Evolutionary conservation across 1,140 invertebrate genomes (phyloP).

Genomic region (Melanaphis sacchari): DNA sequence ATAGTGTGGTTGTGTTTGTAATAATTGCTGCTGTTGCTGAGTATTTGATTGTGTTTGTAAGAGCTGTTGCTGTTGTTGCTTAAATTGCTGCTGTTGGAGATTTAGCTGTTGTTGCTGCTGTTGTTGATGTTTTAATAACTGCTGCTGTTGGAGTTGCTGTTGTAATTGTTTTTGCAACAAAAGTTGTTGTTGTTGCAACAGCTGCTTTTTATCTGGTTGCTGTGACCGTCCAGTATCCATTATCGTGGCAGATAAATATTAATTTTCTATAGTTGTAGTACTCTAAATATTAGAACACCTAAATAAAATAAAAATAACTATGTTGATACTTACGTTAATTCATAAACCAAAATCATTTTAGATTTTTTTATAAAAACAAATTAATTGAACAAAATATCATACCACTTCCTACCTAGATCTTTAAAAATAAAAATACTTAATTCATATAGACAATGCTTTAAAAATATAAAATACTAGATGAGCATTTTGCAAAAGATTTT

Average conservation of each 20-base stretch:
- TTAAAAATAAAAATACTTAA: no score
- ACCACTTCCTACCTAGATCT: not conserved
- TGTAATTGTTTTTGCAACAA: constrained; percentile 37
- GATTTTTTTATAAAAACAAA: not conserved
- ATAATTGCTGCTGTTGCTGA: not conserved
- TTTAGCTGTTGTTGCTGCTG: not conserved
- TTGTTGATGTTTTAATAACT: not conserved
- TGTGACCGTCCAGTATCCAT: not conserved
- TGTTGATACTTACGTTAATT: not conserved
- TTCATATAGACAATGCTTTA: not conserved
- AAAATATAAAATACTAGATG: not conserved
- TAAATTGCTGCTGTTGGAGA: not conserved
- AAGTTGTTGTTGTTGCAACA: constrained; percentile 1
- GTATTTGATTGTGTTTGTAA: not conserved
- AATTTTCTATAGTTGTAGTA: not conserved
- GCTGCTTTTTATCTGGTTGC: not conserved
- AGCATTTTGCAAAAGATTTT: not conserved
- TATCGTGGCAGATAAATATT: not conserved
- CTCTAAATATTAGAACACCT: not conserved
- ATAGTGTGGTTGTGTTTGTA: constrained; percentile 1
- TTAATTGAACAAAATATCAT: not conserved
- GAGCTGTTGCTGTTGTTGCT: not conserved
- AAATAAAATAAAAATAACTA: not conserved
- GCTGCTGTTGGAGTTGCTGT: not conserved
- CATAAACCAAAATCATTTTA: not conserved